Percentiles rank a stretch among this genome's conserved stretches.
Conservation (phyloP, 2,113 vertebrate genomes). For the Nansenia antarctica region DNA sequence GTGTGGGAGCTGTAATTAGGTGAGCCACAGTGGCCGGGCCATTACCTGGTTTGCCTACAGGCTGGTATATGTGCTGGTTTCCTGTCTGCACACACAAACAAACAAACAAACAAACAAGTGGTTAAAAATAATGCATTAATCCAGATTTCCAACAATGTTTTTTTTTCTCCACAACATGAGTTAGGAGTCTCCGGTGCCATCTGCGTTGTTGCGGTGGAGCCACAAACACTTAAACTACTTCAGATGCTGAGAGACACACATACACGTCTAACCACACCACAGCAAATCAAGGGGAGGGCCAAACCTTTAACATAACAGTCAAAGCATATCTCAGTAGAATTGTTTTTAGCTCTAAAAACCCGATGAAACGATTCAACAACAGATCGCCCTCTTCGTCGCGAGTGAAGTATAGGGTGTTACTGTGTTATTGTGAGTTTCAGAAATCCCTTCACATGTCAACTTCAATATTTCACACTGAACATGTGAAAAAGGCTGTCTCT, state of each 20-base stretch:
- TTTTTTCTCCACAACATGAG: constrained; percentile 1
- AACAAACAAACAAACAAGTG: constrained; percentile 45
- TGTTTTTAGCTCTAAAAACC: not conserved
- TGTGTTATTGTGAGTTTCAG: too few species aligned
- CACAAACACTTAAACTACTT: constrained; percentile 65
- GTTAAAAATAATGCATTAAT: constrained; percentile 33
- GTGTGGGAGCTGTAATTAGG: constrained; percentile 27
- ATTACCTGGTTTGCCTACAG: constrained; percentile 96
- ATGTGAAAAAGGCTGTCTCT: not conserved
- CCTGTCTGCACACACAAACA: constrained; percentile 81
- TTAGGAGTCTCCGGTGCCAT: constrained; percentile 38
- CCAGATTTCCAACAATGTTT: not conserved
- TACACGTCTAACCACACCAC: constrained; percentile 53
- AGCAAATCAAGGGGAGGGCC: constrained; percentile 64
- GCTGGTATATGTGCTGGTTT: constrained; percentile 97
- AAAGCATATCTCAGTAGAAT: not conserved
- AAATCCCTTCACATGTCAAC: too few species aligned
- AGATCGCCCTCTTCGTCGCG: too few species aligned
- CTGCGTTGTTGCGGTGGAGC: constrained; percentile 52
- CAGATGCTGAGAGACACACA: constrained; percentile 2
- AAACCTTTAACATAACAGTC: constrained; percentile 17
- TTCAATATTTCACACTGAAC: not conserved
- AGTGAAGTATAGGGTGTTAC: too few species aligned
- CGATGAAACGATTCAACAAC: too few species aligned
- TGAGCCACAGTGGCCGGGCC: constrained; percentile 10